Evolutionary conservation across 2,888 invertebrate genomes (phyloP), one percentile per base, ranked within the genome.

Genomic region (Bombylius major): DNA sequence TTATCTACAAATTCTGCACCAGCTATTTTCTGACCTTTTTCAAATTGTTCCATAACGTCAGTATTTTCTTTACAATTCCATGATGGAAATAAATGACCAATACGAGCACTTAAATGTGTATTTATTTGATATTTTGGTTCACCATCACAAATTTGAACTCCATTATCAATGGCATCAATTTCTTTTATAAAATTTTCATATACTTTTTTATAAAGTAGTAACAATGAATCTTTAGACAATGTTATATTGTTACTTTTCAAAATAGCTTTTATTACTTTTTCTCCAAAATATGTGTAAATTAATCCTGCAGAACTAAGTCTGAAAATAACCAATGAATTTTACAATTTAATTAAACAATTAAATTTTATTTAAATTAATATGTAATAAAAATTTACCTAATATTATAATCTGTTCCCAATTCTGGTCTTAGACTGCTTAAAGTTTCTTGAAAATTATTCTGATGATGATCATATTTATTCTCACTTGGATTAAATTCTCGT

Each of bases 141-240:
- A 3, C 82, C 86, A 47, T 84, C 81, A 60, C 81, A 82, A 79
- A 89, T 87, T 0, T 86, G 83, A 0, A 97, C 79, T n/a, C 98
- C 99, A 77, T 99, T 99, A 71, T 99, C 99, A 55, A 97, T 87
- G 1, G 89, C 98, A 76, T 99, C 99, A 58, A 99, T 80, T 78
- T 97, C 96, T 75, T 88, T 86, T 13, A 99, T 83, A 55, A 98
- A 88, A 57, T 80, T 80, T 61, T 88, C 84, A 70, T 99, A 99
- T 0, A 98, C 78, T 69, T 83, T 81, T 60, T 79, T 76, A 65
- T 79, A 91, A 13, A 89, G 74, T 1, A 76, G 65, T 58, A 73
- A 75, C 0, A 86, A 64, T 54, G 82, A 78, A 13, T 75, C 70
- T 5, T 79, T 72, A 1, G 76, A 75, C 0, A 75, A 65, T 31